Evolutionary conservation across 2,888 invertebrate species (phyloP), one percentile per base, ranked within the genome.

Genomic region (Seira musarum): DNA sequence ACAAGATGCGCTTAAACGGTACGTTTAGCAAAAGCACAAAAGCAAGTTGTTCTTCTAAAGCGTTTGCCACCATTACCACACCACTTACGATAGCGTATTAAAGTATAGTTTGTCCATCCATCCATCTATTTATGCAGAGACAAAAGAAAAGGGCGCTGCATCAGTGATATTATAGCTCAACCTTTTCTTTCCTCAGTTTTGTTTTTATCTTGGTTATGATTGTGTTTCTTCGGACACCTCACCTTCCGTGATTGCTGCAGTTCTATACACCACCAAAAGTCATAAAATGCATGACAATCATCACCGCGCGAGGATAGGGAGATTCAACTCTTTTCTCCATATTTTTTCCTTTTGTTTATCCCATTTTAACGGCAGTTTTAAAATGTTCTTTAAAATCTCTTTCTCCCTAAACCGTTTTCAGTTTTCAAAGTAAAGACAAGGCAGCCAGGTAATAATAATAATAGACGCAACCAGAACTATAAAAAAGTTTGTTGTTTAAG

Each of bases 301-400:
- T 30, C 30, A 5, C 2, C 30, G 8, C 66, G 30, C 30, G 57
- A 57, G 13, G 21, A 35, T 67, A 21, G 22, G 15, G 8, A 49
- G 15, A 49, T 67, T 67, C 46, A 46, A 68, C 53, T 63, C 68
- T 61, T 67, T 57, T 46, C 66, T 46, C 15, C 30, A 22, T 53
- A n/a, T 35, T 53, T 53, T 53, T 53, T 53, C 3, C 53, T 61
- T 79, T 79, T 79, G 73, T 72, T 79, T 79, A 73, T 63, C 72
- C 57, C 66, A 30, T 79, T 79, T 79, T 79, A 79, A 79, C 79
- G 79, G 79, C 79, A 73, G 46, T 78, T 79, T 79, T 49, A 13
- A 53, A 17, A 8, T 30, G 30, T 30, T n/a, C 30, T 53, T 53
- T 13, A 53, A 53, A 30, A 30, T 53, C 30, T 53, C 17, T 53